phyloP scores from a whole-genome alignment of 1,140 invertebrate genomes.

The Neodiprion lecontei region DNA sequence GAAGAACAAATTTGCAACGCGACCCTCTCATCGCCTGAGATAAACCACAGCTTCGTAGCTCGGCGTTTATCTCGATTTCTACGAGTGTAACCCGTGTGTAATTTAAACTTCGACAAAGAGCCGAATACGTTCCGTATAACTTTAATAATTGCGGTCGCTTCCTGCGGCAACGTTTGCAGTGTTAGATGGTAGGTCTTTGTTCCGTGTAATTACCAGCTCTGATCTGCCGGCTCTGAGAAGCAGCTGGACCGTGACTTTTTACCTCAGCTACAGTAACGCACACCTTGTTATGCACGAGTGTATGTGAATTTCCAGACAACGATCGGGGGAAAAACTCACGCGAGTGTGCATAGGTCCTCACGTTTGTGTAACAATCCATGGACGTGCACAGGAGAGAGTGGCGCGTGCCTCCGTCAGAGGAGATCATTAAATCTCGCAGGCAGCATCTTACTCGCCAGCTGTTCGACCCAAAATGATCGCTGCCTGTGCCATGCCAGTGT shows the following conservation, averaged over 20 bases:
- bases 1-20: too few species aligned
- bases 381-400: neutral
- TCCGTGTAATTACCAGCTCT: neutral
- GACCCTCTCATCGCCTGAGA: too few species aligned
- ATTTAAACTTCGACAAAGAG: too few species aligned
- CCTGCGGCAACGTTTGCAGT: neutral
- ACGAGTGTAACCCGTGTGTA: too few species aligned
- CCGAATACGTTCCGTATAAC: too few species aligned
- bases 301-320: neutral
- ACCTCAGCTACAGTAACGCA: constrained; percentile 17
- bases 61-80: too few species aligned
- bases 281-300: neutral
- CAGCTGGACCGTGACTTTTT: constrained; percentile 50
- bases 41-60: too few species aligned
- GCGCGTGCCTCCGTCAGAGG: constrained; percentile 11
- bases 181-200: constrained; percentile 2
- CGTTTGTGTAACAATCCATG: neutral
- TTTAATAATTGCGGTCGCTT: too few species aligned
- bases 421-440: constrained; percentile 17
- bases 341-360: neutral
- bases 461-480: constrained; percentile 3
- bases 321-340: neutral
- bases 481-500: neutral
- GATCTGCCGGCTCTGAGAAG: constrained; percentile 21
- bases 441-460: constrained; percentile 18